Percentiles rank a stretch among this genome's conserved stretches.
These are phyloP conservation scores for Lutjanus campechanus DNA, from an alignment of 2,797 vertebrate species.

Conservation along the genomic window DNA sequence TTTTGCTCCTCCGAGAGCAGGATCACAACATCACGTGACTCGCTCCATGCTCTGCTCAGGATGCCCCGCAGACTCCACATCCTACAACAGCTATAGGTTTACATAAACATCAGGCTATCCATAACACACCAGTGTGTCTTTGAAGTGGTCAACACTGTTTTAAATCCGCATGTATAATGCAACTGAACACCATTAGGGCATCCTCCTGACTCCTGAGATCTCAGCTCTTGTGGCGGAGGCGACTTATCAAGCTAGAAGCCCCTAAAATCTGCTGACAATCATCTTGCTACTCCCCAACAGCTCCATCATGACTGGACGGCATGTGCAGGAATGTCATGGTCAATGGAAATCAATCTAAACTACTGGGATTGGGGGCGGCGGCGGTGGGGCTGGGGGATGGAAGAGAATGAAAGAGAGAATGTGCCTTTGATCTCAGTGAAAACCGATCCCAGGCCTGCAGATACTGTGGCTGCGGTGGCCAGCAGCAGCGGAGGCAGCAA, in stretches of 20 bases:
- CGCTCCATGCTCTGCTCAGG: slow-evolving; percentile 12
- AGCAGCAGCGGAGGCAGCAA: slow-evolving; percentile 70
- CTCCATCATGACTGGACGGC: slow-evolving; percentile 81
- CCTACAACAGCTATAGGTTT: slow-evolving; percentile 39
- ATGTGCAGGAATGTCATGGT: slow-evolving; percentile 86
- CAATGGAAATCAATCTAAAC: slow-evolving; percentile 89
- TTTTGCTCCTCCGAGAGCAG: slow-evolving; percentile 11
- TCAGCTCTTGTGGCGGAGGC: slow-evolving; percentile 48
- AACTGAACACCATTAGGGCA: slow-evolving; percentile 31
- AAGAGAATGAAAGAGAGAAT: slow-evolving; percentile 84
- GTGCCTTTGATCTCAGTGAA: slow-evolving; percentile 88
- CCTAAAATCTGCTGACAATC: slow-evolving; percentile 84
- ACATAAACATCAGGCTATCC: slow-evolving; percentile 36
- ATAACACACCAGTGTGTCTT: slow-evolving; percentile 30
- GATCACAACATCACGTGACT: slow-evolving; percentile 13
- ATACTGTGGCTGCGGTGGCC: slow-evolving; percentile 85
- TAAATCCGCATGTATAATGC: slow-evolving; percentile 29
- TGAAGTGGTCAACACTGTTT: slow-evolving; percentile 50
- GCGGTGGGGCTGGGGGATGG: slow-evolving; percentile 69
- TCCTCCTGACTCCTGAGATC: slow-evolving; percentile 15
- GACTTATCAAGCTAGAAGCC: slow-evolving; percentile 57
- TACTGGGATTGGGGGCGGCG: slow-evolving; percentile 75
- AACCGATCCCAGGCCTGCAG: slow-evolving; percentile 87
- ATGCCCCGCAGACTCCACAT: slow-evolving; percentile 35
- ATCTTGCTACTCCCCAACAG: slow-evolving; percentile 67